These are phyloP conservation scores for Eilema griseolum DNA, from an alignment of 2,888 invertebrate species.

Conservation along the genomic window DNA sequence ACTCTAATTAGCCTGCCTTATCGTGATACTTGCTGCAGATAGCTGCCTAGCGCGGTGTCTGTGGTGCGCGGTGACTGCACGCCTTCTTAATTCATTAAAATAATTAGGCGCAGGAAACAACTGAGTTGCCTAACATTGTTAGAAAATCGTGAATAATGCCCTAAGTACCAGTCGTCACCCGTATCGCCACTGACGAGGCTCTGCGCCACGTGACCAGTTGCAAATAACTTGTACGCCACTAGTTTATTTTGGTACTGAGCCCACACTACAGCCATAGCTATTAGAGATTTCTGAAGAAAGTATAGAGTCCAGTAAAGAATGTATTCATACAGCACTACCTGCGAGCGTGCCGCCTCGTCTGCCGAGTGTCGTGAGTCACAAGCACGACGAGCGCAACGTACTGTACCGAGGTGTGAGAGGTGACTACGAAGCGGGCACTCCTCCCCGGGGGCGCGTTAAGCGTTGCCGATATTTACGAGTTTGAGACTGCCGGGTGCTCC, in stretches of 20 bases:
- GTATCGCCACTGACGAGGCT: too few relatives aligned
- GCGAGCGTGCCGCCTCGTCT: constrained; percentile 8
- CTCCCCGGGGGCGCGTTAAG: constrained; percentile 13
- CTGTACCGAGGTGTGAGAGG: neutral
- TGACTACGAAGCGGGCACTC: neutral
- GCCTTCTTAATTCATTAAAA: constrained; percentile 11
- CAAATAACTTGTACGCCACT: too few relatives aligned
- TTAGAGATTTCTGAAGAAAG: neutral
- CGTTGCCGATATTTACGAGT: constrained; percentile 22
- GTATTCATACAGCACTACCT: too few relatives aligned
- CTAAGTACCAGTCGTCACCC: too few relatives aligned
- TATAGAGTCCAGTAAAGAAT: too few relatives aligned
- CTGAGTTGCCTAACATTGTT: neutral
- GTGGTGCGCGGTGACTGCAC: constrained; percentile 13
- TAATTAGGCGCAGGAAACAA: constrained; percentile 14
- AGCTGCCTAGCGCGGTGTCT: constrained; percentile 18
- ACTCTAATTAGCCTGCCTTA: constrained; percentile 30
- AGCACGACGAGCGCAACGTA: neutral
- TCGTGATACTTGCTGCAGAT: constrained; percentile 23
- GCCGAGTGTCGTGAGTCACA: constrained; percentile 9
- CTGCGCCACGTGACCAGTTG: too few relatives aligned
- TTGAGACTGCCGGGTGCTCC: constrained; percentile 1
- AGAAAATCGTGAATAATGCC: neutral
- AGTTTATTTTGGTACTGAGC: too few relatives aligned
- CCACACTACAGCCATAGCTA: too few relatives aligned